Evolutionary conservation across 2,888 invertebrate genomes (phyloP), one percentile per base, ranked within the genome.

Genomic region (Penaeus monodon): DNA sequence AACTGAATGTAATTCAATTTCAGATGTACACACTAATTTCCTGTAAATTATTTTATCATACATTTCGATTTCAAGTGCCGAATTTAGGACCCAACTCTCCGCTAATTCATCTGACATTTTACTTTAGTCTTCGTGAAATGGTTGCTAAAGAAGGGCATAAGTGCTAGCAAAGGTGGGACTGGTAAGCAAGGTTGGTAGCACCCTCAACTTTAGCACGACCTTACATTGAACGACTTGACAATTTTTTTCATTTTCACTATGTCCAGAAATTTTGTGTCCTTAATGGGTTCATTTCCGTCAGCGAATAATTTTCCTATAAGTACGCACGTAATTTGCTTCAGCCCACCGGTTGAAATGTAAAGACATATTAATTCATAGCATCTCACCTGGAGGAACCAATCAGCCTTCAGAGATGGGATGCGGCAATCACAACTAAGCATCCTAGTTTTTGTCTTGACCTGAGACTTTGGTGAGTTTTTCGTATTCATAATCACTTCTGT

Each of bases 101-200:
- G 64, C 74, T 44, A 49, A 20, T 44, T 85, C 74, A 33, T 68
- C 12, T 8, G 78, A n/a, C n/a, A 57, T 65, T 77, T 77, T 49
- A 73, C 66, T 33, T 77, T 65, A 14, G n/a, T n/a, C 64, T 33
- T 63, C 64, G n/a, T n/a, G 38, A n/a, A 49, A 73, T 24, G 29
- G 29, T 57, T 33, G 22, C 14, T 22, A 84, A n/a, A 22, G 85
- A 63, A 29, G 27, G 57, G 29, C 73, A 84, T n/a, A n/a, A n/a
- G n/a, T n/a, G n/a, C n/a, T n/a, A 4, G 33, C 14, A 33, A 33
- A 38, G 29, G 68, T n/a, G n/a, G 84, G n/a, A 84, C 6, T 17
- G 70, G 79, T 17, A 85, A n/a, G n/a, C 57, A 6, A 85, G 57
- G 7, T n/a, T n/a, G 79, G 85, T n/a, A 73, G 79, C 14, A 79